phyloP scores from a whole-genome alignment of 2,113 vertebrate species.

The Ascaphus truei region DNA sequence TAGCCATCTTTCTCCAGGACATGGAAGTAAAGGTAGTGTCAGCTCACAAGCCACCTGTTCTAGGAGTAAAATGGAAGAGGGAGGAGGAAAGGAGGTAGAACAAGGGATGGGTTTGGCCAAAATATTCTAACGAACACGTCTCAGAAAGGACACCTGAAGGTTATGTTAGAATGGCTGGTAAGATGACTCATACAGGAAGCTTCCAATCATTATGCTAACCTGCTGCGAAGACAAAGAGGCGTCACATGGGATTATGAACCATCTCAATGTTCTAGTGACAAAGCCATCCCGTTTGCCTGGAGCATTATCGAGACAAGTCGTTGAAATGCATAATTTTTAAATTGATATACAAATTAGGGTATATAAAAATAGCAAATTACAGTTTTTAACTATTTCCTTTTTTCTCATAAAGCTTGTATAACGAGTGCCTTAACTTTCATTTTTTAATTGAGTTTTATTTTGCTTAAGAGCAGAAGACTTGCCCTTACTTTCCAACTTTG shows the following conservation, averaged over 20 bases:
- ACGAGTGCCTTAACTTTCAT: too few species aligned
- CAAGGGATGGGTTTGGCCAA: conserved; percentile 4
- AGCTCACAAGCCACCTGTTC: conserved; percentile 8
- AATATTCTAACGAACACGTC: background rate
- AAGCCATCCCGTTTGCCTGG: background rate
- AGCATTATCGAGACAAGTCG: background rate
- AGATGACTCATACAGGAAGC: conserved; percentile 39
- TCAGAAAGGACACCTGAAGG: conserved; percentile 33
- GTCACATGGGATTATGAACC: background rate
- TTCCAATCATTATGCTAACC: conserved; percentile 22
- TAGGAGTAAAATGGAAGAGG: background rate
- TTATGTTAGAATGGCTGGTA: conserved; percentile 34
- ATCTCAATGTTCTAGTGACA: background rate
- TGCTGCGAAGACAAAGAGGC: background rate
- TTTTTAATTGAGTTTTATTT: too few species aligned
- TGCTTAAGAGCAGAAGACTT: too few species aligned
- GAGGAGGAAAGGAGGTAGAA: background rate
- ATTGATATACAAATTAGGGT: background rate
- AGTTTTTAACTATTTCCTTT: background rate
- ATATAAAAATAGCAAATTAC: background rate
- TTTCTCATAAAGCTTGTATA: background rate
- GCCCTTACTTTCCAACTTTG: too few species aligned
- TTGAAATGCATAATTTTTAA: background rate
- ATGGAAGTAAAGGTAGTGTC: conserved; percentile 3
- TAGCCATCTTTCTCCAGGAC: background rate